Conservation (phyloP, 2,113 vertebrate species). For the Condylura cristata region DNA sequence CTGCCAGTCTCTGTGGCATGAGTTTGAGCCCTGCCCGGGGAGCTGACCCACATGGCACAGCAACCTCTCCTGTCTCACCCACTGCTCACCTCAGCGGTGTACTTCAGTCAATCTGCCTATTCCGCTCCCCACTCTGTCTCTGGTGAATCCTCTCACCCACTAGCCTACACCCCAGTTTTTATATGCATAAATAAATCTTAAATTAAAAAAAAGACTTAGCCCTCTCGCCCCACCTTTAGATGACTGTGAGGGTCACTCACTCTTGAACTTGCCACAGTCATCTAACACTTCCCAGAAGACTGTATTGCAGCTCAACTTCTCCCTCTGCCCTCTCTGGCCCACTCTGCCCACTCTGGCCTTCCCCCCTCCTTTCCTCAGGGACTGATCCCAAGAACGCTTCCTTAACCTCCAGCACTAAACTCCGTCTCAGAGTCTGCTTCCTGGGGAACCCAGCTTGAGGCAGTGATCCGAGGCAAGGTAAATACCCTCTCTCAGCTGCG, state of each 20-base stretch:
- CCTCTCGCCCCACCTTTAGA: neutral
- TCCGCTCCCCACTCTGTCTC: too few species aligned
- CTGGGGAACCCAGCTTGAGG: neutral
- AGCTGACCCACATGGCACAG: too few species aligned
- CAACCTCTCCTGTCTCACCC: too few species aligned
- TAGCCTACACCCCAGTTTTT: too few species aligned
- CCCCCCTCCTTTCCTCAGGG: neutral
- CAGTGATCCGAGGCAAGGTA: neutral
- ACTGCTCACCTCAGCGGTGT: too few species aligned
- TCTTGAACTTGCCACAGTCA: neutral
- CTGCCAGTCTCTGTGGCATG: too few species aligned
- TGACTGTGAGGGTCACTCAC: neutral
- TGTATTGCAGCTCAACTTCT: neutral
- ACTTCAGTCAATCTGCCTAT: too few species aligned
- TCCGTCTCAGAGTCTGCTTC: neutral
- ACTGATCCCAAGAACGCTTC: neutral
- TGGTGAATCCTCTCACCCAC: too few species aligned
- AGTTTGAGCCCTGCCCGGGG: too few species aligned
- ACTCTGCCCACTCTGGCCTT: neutral
- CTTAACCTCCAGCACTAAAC: neutral
- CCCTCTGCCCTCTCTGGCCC: neutral
- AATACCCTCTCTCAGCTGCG: neutral
- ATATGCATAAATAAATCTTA: too few species aligned
- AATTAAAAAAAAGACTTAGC: neutral
- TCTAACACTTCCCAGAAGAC: neutral